Conservation (phyloP, 2,113 vertebrate genomes). For the Copsychus sechellarum region DNA sequence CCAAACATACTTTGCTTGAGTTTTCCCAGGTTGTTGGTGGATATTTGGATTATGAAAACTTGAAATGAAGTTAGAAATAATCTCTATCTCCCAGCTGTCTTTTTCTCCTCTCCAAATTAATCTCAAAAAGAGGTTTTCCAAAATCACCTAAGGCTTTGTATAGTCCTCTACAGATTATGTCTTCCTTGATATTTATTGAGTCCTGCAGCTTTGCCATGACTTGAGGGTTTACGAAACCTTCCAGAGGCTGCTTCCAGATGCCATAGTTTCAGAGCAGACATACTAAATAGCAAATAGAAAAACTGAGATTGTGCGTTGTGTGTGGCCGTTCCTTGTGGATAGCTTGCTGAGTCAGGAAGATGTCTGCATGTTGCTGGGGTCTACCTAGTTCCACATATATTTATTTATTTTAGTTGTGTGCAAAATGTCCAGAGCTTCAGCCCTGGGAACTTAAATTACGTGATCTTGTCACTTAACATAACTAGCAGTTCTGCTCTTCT, state of each 20-base stretch:
- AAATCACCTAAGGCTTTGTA: constrained; percentile 28
- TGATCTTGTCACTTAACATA: neutral
- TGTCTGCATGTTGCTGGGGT: neutral
- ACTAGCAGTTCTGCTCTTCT: neutral
- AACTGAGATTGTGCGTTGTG: neutral
- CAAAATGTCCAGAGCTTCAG: neutral
- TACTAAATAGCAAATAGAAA: neutral
- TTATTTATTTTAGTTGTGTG: neutral
- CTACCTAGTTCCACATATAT: neutral
- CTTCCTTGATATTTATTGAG: neutral
- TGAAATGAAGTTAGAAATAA: constrained; percentile 47
- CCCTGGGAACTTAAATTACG: neutral
- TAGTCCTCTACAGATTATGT: neutral
- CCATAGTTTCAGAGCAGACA: neutral
- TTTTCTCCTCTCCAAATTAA: constrained; percentile 29
- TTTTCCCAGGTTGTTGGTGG: neutral
- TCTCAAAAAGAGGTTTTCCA: constrained; percentile 31
- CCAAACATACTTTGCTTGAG: neutral
- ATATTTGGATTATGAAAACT: neutral
- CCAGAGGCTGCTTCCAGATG: neutral
- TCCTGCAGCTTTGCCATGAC: neutral
- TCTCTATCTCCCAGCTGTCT: constrained; percentile 10
- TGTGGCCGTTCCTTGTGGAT: neutral
- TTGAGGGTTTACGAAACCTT: neutral
- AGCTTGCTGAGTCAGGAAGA: neutral